Conservation (phyloP, 1,140 invertebrate genomes). For the Lucilia sericata region DNA sequence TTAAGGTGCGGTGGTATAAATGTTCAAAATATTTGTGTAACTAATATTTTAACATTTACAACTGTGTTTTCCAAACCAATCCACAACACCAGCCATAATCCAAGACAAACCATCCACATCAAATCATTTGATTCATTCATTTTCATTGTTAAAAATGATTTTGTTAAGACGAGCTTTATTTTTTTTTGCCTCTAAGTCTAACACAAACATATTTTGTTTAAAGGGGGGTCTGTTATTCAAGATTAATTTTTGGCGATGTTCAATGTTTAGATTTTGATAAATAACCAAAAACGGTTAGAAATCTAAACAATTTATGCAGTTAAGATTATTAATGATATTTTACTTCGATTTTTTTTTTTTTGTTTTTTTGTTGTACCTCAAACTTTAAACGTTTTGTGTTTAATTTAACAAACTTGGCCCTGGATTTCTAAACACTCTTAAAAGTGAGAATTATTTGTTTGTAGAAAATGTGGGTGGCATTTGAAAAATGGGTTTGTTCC, state of each 20-base stretch:
- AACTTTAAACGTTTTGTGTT: not conserved
- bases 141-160: not conserved
- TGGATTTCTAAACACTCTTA: not conserved
- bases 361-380: not conserved
- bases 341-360: not conserved
- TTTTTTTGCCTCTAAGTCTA: not conserved
- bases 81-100: no score
- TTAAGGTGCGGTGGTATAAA: not conserved
- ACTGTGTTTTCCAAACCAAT: not conserved
- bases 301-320: not conserved
- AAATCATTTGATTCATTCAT: not conserved
- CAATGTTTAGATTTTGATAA: not conserved
- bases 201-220: not conserved
- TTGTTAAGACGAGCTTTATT: not conserved
- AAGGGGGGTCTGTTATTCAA: not conserved
- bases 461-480: not conserved
- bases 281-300: not conserved
- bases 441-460: not conserved
- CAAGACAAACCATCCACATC: no score
- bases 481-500: slow-evolving; percentile 6
- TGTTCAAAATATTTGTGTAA: not conserved
- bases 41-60: slow-evolving; percentile 8
- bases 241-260: not conserved
- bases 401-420: not conserved
- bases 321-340: not conserved